Base-by-base conservation (phyloP, 2,797 vertebrate species). In the Poeciliopsis paucimaculata region DNA sequence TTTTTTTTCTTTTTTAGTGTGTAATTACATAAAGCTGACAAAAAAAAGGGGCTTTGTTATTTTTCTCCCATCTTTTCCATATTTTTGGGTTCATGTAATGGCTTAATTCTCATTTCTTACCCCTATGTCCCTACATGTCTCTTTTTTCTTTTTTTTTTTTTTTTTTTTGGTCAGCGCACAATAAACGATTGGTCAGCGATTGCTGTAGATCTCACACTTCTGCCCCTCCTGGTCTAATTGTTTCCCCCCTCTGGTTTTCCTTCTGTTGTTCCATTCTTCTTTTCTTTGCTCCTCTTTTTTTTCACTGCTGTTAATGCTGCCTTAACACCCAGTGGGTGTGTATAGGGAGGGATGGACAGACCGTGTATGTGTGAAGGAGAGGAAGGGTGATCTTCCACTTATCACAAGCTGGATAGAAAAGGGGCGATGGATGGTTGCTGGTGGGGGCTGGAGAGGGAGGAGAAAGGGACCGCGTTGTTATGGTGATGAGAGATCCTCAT, bases 401-500 rank as follows among this genome's bases (percentile, higher is more conserved):
- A 85, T 84, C 81, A 84, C 71, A 70, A 78, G 82, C 77, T 81
- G 80, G 88, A 80, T 86, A 51, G 77, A 86, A 72, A 80, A 75
- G 75, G 78, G 75, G 82, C n/a, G 81, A 78, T 76, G 79, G 83
- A 81, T 80, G 73, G 51, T 5, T n/a, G 66, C 55, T 2, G 41
- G 43, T 81, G 53, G 66, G 73, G 49, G 7, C 20, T 51, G 68
- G 68, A 47, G 5, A 10, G 68, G 66, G 72, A 51, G 76, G 39
- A 76, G 73, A 79, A 82, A 46, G 88, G 88, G 87, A 79, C 84
- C 74, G 83, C 36, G 94, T 95, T 95, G 93, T 95, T 95, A 95
- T 94, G 93, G 94, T 82, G 72, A 95, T 95, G 88, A 92, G 88
- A 92, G 90, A 92, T 93, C 90, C 88, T 94, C 89, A 93, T 95